Evolutionary conservation across 1,140 invertebrate genomes (phyloP).

Genomic region (Cardiocondyla obscurior): DNA sequence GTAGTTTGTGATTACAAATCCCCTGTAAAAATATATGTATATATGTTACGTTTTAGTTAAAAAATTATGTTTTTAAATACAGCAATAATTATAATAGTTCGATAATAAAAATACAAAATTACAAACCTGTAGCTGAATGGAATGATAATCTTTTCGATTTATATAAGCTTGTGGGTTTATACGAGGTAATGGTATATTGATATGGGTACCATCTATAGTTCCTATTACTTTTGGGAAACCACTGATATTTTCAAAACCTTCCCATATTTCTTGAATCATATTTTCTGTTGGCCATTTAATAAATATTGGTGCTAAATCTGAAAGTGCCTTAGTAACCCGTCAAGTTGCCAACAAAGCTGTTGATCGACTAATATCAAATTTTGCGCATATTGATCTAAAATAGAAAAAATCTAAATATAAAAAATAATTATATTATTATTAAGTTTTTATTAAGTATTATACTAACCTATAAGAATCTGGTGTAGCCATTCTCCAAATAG

Average conservation of each 20-base stretch:
- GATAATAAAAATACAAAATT: too few species aligned
- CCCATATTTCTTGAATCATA: not conserved
- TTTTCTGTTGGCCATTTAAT: not conserved
- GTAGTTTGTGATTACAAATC: constrained; percentile 28
- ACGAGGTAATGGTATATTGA: not conserved
- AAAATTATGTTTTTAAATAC: too few species aligned
- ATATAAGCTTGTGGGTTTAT: not conserved
- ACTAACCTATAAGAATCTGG: constrained; percentile 6
- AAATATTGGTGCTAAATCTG: not conserved
- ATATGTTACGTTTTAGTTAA: too few species aligned
- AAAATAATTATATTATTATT: too few species aligned
- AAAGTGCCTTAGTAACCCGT: not conserved
- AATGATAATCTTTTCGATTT: too few species aligned
- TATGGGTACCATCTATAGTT: not conserved
- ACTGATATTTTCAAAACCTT: not conserved
- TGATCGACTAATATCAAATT: not conserved
- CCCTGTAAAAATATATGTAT: not conserved
- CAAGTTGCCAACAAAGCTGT: constrained; percentile 9
- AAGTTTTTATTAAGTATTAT: too few species aligned
- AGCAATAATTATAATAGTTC: too few species aligned
- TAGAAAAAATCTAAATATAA: too few species aligned
- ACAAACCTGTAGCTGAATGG: too few species aligned
- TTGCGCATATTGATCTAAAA: constrained; percentile 16
- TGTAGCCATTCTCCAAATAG: not conserved
- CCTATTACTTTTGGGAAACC: not conserved